Base-by-base conservation (phyloP, 30 jellyfish, hydroid and myxozoan genomes). In the Aurelia sp. region DNA sequence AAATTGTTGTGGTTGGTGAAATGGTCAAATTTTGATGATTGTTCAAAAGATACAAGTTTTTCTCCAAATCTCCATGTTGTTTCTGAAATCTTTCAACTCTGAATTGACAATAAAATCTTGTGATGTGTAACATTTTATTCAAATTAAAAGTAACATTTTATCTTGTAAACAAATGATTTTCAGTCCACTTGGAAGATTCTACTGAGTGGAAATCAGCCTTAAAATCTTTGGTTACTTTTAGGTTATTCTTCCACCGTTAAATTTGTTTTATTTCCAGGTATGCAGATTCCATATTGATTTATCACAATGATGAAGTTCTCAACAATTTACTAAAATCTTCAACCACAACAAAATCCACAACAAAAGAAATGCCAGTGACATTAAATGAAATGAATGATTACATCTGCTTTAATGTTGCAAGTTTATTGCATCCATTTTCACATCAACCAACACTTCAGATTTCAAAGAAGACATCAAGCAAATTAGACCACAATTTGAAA, bases 231-330 rank as follows among this genome's bases (percentile, higher is more conserved):
- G 16, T 16, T 44, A 0, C 55, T 44, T 44, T 44, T 44, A 44
- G 15, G 16, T 13, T 0, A 9, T 7, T 6, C 17, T 67, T 10
- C n/a, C 24, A 15, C 3, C 24, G 38, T 7, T 4, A 51, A 10
- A n/a, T 41, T 11, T 8, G 10, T 22, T 55, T 61, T 16, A 27
- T 50, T 1, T 52, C 18, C 2, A 84, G 93, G 81, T 84, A 55
- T 61, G 75, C 93, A 21, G 87, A 84, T 38, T 65, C 77, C 41
- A 88, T 84, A 13, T 52, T 84, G 82, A 41, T 84, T 18, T 84
- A 67, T 40, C 93, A 84, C 60, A 84, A 84, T 63, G 93, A 84
- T 84, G 93, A 84, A 31, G 80, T 84, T 7, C 62, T 84, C 82
- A 72, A 61, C 66, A 68, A 84, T 10, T 51, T 74, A 30, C 13